Base-by-base conservation (phyloP, 2,888 invertebrate species). In the Hedya salicella region DNA sequence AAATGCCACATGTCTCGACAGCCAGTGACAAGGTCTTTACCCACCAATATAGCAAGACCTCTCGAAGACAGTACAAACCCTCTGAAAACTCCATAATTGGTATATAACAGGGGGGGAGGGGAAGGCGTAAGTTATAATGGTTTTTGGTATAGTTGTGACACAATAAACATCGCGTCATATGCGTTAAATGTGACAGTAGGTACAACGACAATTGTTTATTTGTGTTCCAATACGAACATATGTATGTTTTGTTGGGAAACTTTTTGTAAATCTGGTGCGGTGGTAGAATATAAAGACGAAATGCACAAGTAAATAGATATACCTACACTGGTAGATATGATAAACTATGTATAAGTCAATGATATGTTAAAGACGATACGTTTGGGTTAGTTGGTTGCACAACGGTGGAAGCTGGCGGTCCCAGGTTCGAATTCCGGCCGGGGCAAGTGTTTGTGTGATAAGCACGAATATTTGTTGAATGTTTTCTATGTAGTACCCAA, bases 1-100 rank as follows among this genome's bases (percentile, higher is more conserved):
- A 59, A 57, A 57, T 46, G 59, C 46, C 59, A 59, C 59, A 59
- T 59, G 59, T 59, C 59, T 16, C 48, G 48, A 59, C 59, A 59
- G 46, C 32, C 59, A 59, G 59, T 48, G 59, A 59, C 59, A 59
- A 59, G 59, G 59, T 48, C 59, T 48, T 17, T 4, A 19, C 9
- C 19, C 1, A 59, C 59, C 36, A 59, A 3, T 11, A 2, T 59
- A 36, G 32, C 14, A n/a, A 59, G 59, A 59, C 48, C 59, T 48
- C 21, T 48, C 5, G 5, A 48, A 36, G n/a, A 44, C 56, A 44
- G 3, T 30, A 17, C 2, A 0, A 44, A 30, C 11, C 44, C 30
- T 44, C 17, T 32, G 42, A 17, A 17, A 17, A 1, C 25, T 56
- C 6, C 30, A 30, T 42, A 11, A 21, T 9, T 9, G 25, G 30